Evolutionary conservation across 2,888 invertebrate genomes (phyloP), one percentile per base, ranked within the genome.

Genomic region (Apotomis turbidana): DNA sequence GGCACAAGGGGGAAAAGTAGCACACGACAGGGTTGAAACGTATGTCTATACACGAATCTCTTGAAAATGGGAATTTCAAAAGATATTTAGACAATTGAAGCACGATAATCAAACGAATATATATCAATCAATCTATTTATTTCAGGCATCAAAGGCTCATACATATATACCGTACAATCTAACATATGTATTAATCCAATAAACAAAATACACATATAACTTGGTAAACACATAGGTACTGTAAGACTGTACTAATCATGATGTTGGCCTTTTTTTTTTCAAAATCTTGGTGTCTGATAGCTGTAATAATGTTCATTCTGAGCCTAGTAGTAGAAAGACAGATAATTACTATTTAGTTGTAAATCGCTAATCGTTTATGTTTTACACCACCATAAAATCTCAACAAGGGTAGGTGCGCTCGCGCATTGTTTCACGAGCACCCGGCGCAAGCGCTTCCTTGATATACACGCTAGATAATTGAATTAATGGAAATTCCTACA

Each of bases 401-500:
- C 73, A 70, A 74, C 71, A 76, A 77, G 73, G 76, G 80, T 82
- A 83, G 81, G 81, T 81, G 81, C 78, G 77, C 79, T 71, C 73
- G 79, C 78, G 80, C 83, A 85, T 87, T 86, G 85, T 87, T 86
- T 78, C 79, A 78, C 80, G 82, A 79, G 76, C 78, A 76, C 79
- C 78, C 76, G 72, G 76, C 77, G 78, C 76, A 74, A 74, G 75
- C 74, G 79, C 79, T 81, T 83, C 77, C 80, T 81, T 78, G 80
- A 85, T 84, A 78, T 15, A 73, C 44, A 75, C 73, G 62, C 70
- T 61, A 66, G 74, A 73, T 73, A 70, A 69, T 73, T 75, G 57
- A 72, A 72, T 68, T 72, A 68, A 72, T 68, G 58, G 59, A 63
- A 63, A 72, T 72, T 62, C 59, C 52, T 67, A 46, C 55, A 52